Evolutionary conservation across 92 coral and sea anemone species (phyloP), one percentile per base, ranked within the genome.

Genomic region (Hydrozoanthus gracilis): DNA sequence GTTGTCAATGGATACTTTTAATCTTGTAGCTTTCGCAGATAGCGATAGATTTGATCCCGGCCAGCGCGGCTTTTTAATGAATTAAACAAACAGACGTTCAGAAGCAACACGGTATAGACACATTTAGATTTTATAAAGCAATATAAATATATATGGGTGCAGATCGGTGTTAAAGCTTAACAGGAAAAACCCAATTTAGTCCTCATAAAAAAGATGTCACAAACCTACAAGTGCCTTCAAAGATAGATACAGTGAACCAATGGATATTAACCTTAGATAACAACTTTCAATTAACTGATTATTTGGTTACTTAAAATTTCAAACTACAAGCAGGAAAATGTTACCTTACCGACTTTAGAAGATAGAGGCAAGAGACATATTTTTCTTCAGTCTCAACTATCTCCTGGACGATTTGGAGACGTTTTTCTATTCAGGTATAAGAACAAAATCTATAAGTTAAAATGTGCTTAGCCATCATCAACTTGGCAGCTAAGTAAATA

Each of bases 331-430:
- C 39, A 27, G 39, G 44, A 77, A 49, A 18, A 44, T 11, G 18
- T 17, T 65, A 64, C 50, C 93, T 84, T 64, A 91, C 93, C 82
- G 88, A 58, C 83, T 83, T 87, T 20, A 91, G 67, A 7, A 84
- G 88, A 16, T 85, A 82, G 13, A 91, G 89, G 52, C 91, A 88
- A 4, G 85, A 78, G 52, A 76, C 77, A 46, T 91, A 91, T 15
- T 88, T 91, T 78, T 91, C 91, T 51, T 91, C 93, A n/a, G 93
- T 91, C 47, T 91, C 89, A 6, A 91, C 73, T 75, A 91, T 76
- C 73, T 91, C 93, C 18, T 66, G 78, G 11, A 91, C 89, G 17
- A 91, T 87, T 10, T 83, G 93, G 4, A 88, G 76, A 10, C 93
- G 55, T 71, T 91, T 91, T 48, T 91, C 93, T 91, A 54, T 4